Base-by-base conservation (phyloP, 2,797 vertebrate genomes). In the Trachurus trachurus region DNA sequence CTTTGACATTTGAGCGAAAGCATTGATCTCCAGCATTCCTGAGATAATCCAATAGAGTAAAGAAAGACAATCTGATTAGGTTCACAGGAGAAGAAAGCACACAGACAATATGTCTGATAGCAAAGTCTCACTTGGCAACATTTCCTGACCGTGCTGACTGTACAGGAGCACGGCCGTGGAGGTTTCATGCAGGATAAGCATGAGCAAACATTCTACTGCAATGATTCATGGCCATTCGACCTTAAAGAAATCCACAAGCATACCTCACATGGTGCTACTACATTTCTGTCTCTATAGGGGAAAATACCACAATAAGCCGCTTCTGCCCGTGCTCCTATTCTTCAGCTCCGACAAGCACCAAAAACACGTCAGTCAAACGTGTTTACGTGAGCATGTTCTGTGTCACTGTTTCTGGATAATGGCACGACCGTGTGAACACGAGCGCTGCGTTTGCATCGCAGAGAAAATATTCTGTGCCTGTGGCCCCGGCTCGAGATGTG, bases 171-270 rank as follows among this genome's bases (percentile, higher is more conserved):
- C 6, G 9, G 81, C 42, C 84, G 84, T 82, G 74, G 88, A 79
- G 80, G 85, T 81, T 66, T 85, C 74, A 76, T 45, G 68, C 71
- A 66, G 76, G 59, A 77, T 80, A 74, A 85, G 80, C 75, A 61
- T 61, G 81, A 89, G 80, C 89, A 94, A 93, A 93, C 91, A 92
- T 53, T 77, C 66, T 71, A 8, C 61, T 53, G 70, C 66, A 31
- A 52, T 83, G 85, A 91, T 86, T 91, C 82, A 92, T 44, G 71
- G 68, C 56, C 86, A 78, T 75, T 82, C 54, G 6, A 59, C 71
- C 66, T 87, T 86, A 81, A 85, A 89, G 78, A 79, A 82, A 88
- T 74, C 80, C 82, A 76, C 63, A 58, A 57, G 85, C 84, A 90
- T 90, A 85, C 73, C 74, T 92, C 88, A 89, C 90, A 88, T 19